Evolutionary conservation across 2,888 invertebrate genomes (phyloP).

Genomic region (Troides helena): DNA sequence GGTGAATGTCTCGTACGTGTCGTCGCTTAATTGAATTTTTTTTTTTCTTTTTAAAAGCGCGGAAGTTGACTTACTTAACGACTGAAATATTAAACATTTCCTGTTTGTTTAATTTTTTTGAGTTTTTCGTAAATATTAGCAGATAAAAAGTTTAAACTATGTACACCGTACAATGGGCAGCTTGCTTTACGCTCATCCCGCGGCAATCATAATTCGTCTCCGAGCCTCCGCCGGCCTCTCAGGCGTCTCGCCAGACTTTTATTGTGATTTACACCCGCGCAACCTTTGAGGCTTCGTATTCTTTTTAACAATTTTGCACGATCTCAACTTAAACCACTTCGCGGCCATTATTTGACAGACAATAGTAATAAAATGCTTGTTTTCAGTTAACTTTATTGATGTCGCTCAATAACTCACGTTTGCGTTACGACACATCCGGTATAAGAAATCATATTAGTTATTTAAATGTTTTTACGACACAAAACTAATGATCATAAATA

Average conservation of each 20-base stretch:
- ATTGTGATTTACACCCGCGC: constrained; percentile 73
- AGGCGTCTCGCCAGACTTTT: constrained; percentile 72
- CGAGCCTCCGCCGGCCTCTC: constrained; percentile 53
- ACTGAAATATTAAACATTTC: background rate
- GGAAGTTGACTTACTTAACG: background rate
- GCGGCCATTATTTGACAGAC: constrained; percentile 28
- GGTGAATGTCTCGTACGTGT: no score
- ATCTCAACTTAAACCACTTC: constrained; percentile 27
- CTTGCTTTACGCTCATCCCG: constrained; percentile 54
- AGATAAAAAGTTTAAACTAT: constrained; percentile 8
- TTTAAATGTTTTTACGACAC: background rate
- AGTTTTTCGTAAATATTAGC: background rate
- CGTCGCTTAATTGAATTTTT: no score
- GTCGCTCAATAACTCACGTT: background rate
- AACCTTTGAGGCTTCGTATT: constrained; percentile 45
- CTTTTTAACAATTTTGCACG: constrained; percentile 34
- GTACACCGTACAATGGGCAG: constrained; percentile 23
- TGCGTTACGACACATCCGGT: background rate
- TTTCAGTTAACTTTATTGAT: background rate
- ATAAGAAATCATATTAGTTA: background rate
- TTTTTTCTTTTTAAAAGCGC: no score
- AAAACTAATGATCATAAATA: constrained; percentile 45
- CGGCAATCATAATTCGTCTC: constrained; percentile 65
- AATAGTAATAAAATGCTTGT: constrained; percentile 11
- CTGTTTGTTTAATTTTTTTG: no score